phyloP scores from a whole-genome alignment of 2,797 vertebrate species.

The Cichlasoma orientale region DNA sequence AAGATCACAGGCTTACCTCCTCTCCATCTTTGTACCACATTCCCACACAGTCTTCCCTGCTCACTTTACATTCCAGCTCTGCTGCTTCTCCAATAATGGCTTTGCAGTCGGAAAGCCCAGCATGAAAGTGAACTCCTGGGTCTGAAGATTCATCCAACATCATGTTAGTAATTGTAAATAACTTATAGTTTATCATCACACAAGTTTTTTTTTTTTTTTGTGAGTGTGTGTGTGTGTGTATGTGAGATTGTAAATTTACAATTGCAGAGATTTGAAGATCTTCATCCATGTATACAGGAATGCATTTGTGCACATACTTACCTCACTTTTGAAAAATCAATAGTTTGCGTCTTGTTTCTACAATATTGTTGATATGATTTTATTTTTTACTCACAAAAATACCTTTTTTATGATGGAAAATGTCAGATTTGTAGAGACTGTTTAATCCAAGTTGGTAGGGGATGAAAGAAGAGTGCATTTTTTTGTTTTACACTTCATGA shows the following conservation, averaged over 20 bases:
- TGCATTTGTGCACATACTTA: conserved; percentile 52
- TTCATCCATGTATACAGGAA: background rate
- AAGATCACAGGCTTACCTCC: conserved; percentile 76
- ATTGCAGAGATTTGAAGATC: conserved; percentile 2
- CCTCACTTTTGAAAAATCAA: conserved; percentile 28
- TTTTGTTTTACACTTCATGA: conserved; percentile 15
- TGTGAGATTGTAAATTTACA: conserved; percentile 17
- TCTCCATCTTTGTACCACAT: conserved; percentile 89
- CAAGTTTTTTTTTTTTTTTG: conserved; percentile 8
- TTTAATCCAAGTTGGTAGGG: background rate
- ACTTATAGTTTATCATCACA: background rate
- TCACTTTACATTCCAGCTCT: conserved; percentile 85
- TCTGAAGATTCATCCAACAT: conserved; percentile 73
- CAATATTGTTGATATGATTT: conserved; percentile 33
- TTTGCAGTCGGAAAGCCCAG: conserved; percentile 82
- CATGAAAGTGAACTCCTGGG: conserved; percentile 81
- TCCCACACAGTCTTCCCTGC: conserved; percentile 81
- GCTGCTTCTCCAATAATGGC: conserved; percentile 81
- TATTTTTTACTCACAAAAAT: conserved; percentile 35
- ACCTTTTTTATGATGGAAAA: conserved; percentile 1
- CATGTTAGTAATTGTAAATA: conserved; percentile 31
- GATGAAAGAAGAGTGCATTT: conserved; percentile 13
- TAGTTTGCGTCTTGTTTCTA: conserved; percentile 7
- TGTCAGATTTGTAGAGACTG: conserved; percentile 9
- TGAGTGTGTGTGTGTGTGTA: too few relatives aligned